Evolutionary conservation across 2,113 vertebrate genomes (phyloP), one percentile per base, ranked within the genome.

Genomic region (Cinclus cinclus): DNA sequence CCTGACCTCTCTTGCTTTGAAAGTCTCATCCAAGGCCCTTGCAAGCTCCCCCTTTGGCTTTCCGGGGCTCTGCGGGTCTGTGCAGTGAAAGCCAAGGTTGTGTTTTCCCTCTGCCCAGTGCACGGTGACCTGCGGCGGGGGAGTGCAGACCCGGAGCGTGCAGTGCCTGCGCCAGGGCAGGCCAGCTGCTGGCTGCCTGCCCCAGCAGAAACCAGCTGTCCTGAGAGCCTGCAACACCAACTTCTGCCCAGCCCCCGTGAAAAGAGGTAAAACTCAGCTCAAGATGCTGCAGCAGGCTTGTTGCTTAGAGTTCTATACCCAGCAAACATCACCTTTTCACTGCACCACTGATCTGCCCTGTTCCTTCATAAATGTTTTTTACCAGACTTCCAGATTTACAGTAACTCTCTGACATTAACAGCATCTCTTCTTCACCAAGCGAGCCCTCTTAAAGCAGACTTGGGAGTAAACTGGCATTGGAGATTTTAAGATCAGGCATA

Each of bases 111-210:
- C 49, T n/a, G 50, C 75, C 2, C 96, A 99, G 99, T 99, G 99
- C 94, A 98, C 99, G 0, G 99, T 99, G 55, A 99, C 98, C 21
- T 99, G 99, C 21, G 99, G 99, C 3, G 99, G 99, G 42, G 99
- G 99, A 5, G 98, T 99, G 50, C 99, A 99, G 96, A 98, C 96
- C 3, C 98, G 99, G n/a, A 97, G 94, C 0, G 98, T 98, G 59
- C 99, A 99, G 96, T 99, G 99, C 93, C 97, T 99, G 56, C 98
- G 98, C 52, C 99, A 99, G 39, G 99, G 99, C 60, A 98, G 98
- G 28, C 98, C 98, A 1, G 96, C 98, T 5, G 94, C 97, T 3
- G 98, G 98, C 46, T 99, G 99, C 84, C 94, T 97, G 77, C 94
- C 98, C 77, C 98, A 98, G 65, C 99, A 99, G 96, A 99, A 98